A percentile compares a stretch with the other conserved stretches of the same genome.
Conservation (phyloP, 2,797 vertebrate species). For the Kryptolebias ocellatus region DNA sequence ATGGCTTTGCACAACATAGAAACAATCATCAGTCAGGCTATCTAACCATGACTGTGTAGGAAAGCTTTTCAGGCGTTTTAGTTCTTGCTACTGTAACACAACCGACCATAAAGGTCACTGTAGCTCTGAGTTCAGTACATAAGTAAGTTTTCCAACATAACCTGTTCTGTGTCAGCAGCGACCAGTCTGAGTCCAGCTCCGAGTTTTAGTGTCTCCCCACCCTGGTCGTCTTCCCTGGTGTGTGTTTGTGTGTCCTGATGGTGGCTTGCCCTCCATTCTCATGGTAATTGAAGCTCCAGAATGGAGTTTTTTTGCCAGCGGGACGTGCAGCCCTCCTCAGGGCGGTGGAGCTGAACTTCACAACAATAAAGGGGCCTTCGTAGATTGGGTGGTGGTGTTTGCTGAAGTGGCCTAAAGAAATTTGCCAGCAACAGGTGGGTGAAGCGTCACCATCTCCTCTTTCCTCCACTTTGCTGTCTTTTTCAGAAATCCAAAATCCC, state of each 20-base stretch:
- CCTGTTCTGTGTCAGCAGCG: background rate
- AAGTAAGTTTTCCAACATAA: too few relatives aligned
- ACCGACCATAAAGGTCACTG: too few relatives aligned
- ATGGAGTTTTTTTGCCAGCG: conserved; percentile 60
- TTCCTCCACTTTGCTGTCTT: background rate
- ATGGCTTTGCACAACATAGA: too few relatives aligned
- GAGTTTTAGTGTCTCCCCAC: conserved; percentile 52
- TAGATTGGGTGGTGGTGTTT: conserved; percentile 53
- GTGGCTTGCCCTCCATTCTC: conserved; percentile 81
- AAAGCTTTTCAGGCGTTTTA: too few relatives aligned
- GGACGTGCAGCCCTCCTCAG: conserved; percentile 44
- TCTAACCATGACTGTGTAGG: too few relatives aligned
- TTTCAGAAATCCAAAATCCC: background rate
- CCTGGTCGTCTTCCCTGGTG: conserved; percentile 35
- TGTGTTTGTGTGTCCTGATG: conserved; percentile 69
- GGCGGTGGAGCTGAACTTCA: conserved; percentile 58
- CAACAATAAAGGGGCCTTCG: conserved; percentile 58
- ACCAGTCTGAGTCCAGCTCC: conserved; percentile 40
- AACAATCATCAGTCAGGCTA: too few relatives aligned
- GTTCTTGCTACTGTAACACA: too few relatives aligned
- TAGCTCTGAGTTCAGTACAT: too few relatives aligned
- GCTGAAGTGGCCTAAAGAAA: conserved; percentile 60
- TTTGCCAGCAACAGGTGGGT: conserved; percentile 70
- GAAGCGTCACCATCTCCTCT: conserved; percentile 31
- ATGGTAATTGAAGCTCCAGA: conserved; percentile 80